Base-by-base conservation (phyloP, 2,113 vertebrate species). In the Misgurnus mizolepis region DNA sequence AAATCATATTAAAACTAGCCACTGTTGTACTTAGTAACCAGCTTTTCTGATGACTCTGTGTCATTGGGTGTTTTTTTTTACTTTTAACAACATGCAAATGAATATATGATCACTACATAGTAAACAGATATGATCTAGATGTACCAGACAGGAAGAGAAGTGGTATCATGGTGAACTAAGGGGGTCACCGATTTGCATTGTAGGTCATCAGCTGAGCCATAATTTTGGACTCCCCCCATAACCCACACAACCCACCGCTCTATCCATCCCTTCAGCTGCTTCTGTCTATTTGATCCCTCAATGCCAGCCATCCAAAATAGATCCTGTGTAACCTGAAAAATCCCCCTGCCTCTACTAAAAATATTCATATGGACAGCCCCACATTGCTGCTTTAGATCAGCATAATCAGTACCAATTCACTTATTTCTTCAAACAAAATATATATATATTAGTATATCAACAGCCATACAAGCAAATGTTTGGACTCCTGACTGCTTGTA, bases 251-350 rank as follows among this genome's bases (percentile, higher is more conserved):
- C 4, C 4, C 10, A 68, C 49, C 47, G 9, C 65, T 76, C 50
- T 6, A 41, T 45, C 53, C 43, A 64, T 76, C 45, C 56, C 64
- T 77, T 77, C 93, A 92, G 91, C 92, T 93, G 92, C 86, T 62
- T 83, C 90, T 84, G 91, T 92, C 92, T 81, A 73, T 93, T 91
- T 81, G 27, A 83, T 88, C 83, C 84, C 81, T 85, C 88, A 56
- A 73, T 82, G 80, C 58, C 77, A 77, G 47, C 47, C 66, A 60
- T 80, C 89, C 91, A 92, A 91, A 92, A 93, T 93, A 93, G 85
- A 83, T 86, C 71, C 12, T 82, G 80, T 83, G 88, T 91, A 86
- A 83, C 76, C 56, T 87, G 87, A 89, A 92, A 93, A 90, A 90
- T 87, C 88, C 90, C 91, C 11, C 12, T 49, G 81, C 78, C 45